Base-by-base conservation (phyloP, 2,888 invertebrate genomes). In the Orthosia incerta region DNA sequence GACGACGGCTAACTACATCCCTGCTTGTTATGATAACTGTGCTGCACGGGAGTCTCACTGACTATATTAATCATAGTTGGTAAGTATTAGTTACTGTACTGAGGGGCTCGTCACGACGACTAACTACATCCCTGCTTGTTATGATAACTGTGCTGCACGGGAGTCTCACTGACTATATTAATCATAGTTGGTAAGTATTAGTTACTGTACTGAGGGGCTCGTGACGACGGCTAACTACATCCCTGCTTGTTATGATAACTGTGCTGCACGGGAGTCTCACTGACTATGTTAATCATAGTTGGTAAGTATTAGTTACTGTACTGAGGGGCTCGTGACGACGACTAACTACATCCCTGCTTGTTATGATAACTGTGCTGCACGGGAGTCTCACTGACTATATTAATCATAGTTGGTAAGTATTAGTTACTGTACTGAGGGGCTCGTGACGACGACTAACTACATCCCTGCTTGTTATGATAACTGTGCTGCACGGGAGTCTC, bases 361-460 rank as follows among this genome's bases (percentile, higher is more conserved):
- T 15, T 13, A 11, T 50, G 20, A 51, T 23, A 48, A 12, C 11
- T 15, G 39, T 18, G 51, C 20, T 15, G 1, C 39, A 16, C 39
- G 15, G 23, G 15, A 60, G 13, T 31, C 31, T 31, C 0, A 4
- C 31, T 20, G 12, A 16, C 51, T 23, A 1, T 31, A 31, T 31
- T 31, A 31, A 31, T 18, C 50, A 31, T 31, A 31, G 31, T 31
- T 31, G 31, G n/a, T n/a, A n/a, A n/a, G n/a, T n/a, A n/a, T n/a
- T n/a, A 83, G 76, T 63, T 77, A 81, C 77, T 66, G 77, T 76
- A 75, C 77, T 70, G 85, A 74, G 76, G 61, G 60, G 66, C 13
- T 53, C 89, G 84, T 85, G 86, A 76, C 80, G 57, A 80, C 72
- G 79, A 86, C 88, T 85, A 82, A 65, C 71, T 39, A 80, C 76